Percentiles rank a stretch among this genome's conserved stretches.
These are phyloP conservation scores for Thalassaphorura encarpata DNA, from an alignment of 1,140 invertebrate genomes.

Conservation along the genomic window DNA sequence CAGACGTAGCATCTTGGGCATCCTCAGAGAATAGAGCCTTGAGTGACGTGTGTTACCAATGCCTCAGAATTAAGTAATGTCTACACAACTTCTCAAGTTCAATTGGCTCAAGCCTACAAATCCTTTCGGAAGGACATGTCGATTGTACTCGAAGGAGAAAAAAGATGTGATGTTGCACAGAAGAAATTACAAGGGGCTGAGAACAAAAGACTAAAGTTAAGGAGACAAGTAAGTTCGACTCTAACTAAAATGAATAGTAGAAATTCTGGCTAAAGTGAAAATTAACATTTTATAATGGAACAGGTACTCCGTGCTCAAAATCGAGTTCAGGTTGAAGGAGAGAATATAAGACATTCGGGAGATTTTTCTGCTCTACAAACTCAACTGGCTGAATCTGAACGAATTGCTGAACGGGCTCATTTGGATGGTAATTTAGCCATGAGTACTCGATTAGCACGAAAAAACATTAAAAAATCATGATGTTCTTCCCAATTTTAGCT, in stretches of 20 bases:
- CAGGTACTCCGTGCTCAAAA: slow-evolving; percentile 46
- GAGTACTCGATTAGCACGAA: neutral
- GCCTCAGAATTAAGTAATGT: slow-evolving; percentile 42
- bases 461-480: neutral
- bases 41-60: slow-evolving; percentile 43
- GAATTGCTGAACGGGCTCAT: slow-evolving; percentile 43
- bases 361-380: slow-evolving; percentile 40
- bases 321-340: slow-evolving; percentile 41
- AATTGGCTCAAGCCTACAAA: slow-evolving; percentile 36
- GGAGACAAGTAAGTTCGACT: slow-evolving; percentile 34
- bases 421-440: slow-evolving; percentile 40
- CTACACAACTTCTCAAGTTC: slow-evolving; percentile 46
- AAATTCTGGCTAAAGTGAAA: neutral
- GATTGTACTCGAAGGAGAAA: slow-evolving; percentile 30
- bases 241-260: no score
- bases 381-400: slow-evolving; percentile 42
- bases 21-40: slow-evolving; percentile 44
- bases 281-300: slow-evolving; percentile 4
- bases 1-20: slow-evolving; percentile 47
- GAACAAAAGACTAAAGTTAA: slow-evolving; percentile 24
- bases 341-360: slow-evolving; percentile 34
- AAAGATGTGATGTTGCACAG: slow-evolving; percentile 20
- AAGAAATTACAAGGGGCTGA: slow-evolving; percentile 27
- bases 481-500: slow-evolving; percentile 36
- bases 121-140: slow-evolving; percentile 35